phyloP scores from a whole-genome alignment of 2,113 vertebrate species.

The Rhinoderma darwinii region DNA sequence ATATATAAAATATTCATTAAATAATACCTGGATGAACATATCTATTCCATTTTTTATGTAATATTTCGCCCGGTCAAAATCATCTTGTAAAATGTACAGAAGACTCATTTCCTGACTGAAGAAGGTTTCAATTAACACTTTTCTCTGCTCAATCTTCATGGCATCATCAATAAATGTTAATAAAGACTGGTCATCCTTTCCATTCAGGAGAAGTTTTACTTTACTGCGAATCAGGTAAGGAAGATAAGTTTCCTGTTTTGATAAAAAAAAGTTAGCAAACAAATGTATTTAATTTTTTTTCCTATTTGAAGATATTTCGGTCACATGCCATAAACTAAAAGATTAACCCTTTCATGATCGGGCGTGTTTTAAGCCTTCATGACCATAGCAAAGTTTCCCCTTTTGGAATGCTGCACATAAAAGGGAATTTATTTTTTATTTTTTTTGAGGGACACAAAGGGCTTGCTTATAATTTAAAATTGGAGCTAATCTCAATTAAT shows the following conservation, averaged over 20 bases:
- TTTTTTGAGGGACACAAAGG: too few relatives aligned
- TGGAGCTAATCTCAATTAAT: too few relatives aligned
- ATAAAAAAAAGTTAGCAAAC: not conserved
- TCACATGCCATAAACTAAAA: too few relatives aligned
- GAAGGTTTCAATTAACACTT: constrained; percentile 84
- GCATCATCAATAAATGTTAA: constrained; percentile 91
- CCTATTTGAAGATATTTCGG: not conserved
- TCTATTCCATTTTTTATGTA: constrained; percentile 86
- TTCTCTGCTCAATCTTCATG: constrained; percentile 85
- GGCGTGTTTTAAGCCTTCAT: too few relatives aligned
- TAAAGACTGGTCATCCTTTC: constrained; percentile 82
- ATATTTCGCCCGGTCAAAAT: constrained; percentile 90
- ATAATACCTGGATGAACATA: constrained; percentile 89
- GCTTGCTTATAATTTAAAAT: too few relatives aligned
- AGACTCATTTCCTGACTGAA: constrained; percentile 94
- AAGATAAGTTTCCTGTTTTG: constrained; percentile 84
- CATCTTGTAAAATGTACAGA: constrained; percentile 94
- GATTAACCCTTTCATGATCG: too few relatives aligned
- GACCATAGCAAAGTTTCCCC: too few relatives aligned
- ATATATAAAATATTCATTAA: not conserved
- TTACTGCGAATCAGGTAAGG: constrained; percentile 92
- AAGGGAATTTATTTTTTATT: too few relatives aligned
- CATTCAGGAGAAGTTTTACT: constrained; percentile 88
- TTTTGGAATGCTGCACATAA: too few relatives aligned
- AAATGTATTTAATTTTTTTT: not conserved